Percentiles rank a stretch among this genome's conserved stretches.
Evolutionary conservation across 35 echinoderm and acorn worm species (phyloP).

Genomic region (Ophiothrix spiculata): DNA sequence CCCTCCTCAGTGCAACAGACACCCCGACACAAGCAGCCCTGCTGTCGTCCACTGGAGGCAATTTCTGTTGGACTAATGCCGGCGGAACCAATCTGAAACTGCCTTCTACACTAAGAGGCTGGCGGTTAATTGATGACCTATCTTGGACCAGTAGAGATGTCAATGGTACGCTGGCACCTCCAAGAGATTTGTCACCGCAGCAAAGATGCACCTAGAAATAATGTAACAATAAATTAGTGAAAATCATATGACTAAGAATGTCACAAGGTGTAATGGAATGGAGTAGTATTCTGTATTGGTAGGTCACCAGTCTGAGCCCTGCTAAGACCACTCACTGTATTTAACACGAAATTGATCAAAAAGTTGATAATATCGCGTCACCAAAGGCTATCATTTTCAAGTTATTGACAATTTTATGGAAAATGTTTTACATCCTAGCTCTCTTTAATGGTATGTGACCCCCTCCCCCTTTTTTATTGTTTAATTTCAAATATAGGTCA

Average conservation of each 20-base stretch:
- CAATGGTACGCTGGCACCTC: constrained; percentile 39
- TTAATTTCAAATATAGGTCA: background rate
- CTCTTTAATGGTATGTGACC: no score
- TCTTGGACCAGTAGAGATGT: constrained; percentile 48
- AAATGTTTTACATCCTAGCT: no score
- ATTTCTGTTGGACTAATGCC: constrained; percentile 19
- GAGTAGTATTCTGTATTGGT: background rate
- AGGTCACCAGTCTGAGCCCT: background rate
- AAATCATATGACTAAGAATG: background rate
- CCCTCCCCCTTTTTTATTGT: background rate
- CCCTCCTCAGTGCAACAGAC: constrained; percentile 72
- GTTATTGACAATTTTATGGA: no score
- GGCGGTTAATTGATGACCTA: constrained; percentile 54
- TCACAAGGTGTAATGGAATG: background rate
- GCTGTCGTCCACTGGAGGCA: constrained; percentile 28
- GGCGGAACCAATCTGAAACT: constrained; percentile 65
- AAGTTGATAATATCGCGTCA: background rate
- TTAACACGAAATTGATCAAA: no score
- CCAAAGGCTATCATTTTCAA: background rate
- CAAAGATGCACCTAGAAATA: constrained; percentile 75
- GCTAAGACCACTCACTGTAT: background rate
- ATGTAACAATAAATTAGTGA: background rate
- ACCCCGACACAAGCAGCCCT: constrained; percentile 62
- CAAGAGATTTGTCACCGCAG: constrained; percentile 84
- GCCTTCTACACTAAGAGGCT: constrained; percentile 66